Base-by-base conservation (phyloP, 1,140 invertebrate species). In the Elymnias hypermnestra region DNA sequence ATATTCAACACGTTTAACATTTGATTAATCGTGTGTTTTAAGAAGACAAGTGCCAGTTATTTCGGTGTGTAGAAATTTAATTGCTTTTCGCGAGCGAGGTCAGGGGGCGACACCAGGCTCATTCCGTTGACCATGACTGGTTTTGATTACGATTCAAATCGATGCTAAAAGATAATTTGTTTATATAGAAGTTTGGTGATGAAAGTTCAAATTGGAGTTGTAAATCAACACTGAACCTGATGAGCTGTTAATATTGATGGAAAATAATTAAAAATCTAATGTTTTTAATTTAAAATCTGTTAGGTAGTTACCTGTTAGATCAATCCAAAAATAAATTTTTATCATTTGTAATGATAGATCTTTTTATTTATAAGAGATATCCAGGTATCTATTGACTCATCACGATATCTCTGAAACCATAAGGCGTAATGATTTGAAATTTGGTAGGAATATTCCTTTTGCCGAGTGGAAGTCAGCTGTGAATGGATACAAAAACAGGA, bases 1-100 rank as follows among this genome's bases (percentile, higher is more conserved):
- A 36, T 36, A 19, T 21, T 19, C 0, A 10, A 21, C 17, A 14
- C 10, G 33, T 36, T 36, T 33, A 33, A 33, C 3, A 0, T 33
- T 33, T 15, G 29, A 33, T 33, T 33, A 33, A 33, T 33, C 6
- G n/a, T 7, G 13, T 12, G 29, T 33, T 33, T 33, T 15, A 33
- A 15, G 13, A 33, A 33, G 13, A 33, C 33, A 36, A 21, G 33
- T 21, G 33, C 18, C 33, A 9, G 33, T 36, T 69, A 72, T 73
- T 62, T 65, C n/a, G 50, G 72, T 63, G 54, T 63, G 33, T 21
- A 71, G 66, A 72, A 63, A 69, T 73, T 69, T 76, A 76, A 76
- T 72, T 72, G 53, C 53, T 48, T 74, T 74, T 68, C 49, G 68
- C 54, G 54, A 61, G 58, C 12, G 35, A 46, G 72, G 66, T 76